Conservation (phyloP, 2,113 vertebrate species). For the Chloebia gouldiae region DNA sequence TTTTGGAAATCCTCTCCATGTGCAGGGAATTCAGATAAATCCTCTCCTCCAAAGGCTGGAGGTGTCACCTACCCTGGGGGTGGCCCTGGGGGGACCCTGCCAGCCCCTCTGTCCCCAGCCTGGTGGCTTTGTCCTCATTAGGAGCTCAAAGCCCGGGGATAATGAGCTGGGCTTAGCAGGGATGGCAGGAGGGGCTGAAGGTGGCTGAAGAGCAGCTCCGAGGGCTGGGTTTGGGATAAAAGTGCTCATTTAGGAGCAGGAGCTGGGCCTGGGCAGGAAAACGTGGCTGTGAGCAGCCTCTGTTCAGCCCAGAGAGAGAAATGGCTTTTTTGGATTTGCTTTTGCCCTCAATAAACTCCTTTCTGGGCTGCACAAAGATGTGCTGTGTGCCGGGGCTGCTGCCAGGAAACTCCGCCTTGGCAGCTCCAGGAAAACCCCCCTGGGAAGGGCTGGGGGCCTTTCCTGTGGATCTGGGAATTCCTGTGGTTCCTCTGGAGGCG, state of each 20-base stretch:
- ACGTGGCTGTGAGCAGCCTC: neutral
- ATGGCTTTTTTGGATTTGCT: neutral
- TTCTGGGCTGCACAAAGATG: constrained; percentile 21
- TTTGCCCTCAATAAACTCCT: neutral
- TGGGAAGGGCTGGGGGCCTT: neutral
- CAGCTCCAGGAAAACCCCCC: neutral
- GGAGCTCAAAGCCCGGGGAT: neutral
- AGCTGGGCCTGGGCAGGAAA: neutral
- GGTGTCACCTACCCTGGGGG: neutral
- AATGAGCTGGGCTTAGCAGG: neutral
- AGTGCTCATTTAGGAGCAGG: neutral
- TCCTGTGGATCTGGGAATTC: neutral
- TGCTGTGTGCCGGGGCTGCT: neutral
- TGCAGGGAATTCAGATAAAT: neutral
- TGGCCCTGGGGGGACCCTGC: neutral
- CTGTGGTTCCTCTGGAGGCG: fast-evolving
- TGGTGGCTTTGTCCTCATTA: neutral
- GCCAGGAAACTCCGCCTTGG: neutral
- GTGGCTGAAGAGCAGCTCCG: neutral
- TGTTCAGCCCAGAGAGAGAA: neutral
- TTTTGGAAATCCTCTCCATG: fast-evolving
- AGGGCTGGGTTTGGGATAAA: neutral
- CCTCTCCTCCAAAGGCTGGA: neutral
- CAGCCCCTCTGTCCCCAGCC: neutral
- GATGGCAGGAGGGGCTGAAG: fast-evolving